phyloP scores from a whole-genome alignment of 2,113 vertebrate genomes.

The Parus major region DNA sequence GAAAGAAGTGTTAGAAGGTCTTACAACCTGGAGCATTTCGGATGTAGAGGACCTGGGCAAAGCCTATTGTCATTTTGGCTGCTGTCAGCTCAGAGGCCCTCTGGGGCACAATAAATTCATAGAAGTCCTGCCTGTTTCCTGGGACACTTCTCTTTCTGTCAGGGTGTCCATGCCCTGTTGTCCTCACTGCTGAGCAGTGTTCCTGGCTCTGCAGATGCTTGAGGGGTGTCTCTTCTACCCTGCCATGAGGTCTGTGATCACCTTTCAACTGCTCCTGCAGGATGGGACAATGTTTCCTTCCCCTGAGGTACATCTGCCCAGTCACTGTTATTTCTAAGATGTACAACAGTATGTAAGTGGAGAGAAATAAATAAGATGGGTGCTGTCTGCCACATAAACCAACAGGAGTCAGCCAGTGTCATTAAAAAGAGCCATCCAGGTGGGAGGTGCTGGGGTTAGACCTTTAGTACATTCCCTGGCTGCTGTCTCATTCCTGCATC shows the following conservation, averaged over 20 bases:
- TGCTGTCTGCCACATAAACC: neutral
- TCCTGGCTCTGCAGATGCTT: neutral
- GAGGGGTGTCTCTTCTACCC: rapidly evolving
- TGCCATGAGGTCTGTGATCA: neutral
- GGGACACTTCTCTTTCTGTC: neutral
- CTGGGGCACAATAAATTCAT: neutral
- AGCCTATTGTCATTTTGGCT: neutral
- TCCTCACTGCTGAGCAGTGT: rapidly evolving
- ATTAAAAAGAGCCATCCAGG: neutral
- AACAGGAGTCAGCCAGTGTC: neutral
- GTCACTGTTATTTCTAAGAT: neutral
- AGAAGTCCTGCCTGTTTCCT: neutral
- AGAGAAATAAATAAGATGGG: neutral
- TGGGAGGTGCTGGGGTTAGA: neutral
- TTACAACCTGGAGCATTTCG: neutral
- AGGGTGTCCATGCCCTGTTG: neutral
- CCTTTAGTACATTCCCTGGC: too few species aligned
- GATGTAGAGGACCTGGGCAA: neutral
- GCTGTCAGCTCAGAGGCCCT: neutral
- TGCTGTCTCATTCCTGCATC: neutral
- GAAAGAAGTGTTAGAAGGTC: neutral
- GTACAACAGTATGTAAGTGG: too few species aligned
- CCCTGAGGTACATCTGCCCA: rapidly evolving
- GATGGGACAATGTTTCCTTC: neutral
- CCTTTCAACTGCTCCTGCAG: neutral